Evolutionary conservation across 2,797 vertebrate species (phyloP), one percentile per base, ranked within the genome.

Genomic region (Cuculus canorus): DNA sequence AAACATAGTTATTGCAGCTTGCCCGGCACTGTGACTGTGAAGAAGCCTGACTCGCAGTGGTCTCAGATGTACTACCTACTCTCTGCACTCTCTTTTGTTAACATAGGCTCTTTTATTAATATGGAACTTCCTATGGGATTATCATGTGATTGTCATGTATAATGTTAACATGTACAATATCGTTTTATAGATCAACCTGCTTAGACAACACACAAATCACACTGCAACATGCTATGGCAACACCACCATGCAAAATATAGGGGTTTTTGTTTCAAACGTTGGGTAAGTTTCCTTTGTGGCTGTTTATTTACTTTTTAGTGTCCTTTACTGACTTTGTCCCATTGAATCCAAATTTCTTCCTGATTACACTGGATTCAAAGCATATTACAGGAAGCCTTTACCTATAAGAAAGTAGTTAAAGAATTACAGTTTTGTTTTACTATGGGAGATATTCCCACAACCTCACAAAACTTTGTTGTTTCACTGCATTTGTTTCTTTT

Each of bases 221-320:
- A 92, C 92, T 82, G 66, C 88, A 95, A 95, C 94, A 96, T 96
- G 95, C 90, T 95, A 70, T 75, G 91, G 95, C 85, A 93, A 97
- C 95, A 96, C 69, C 96, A 96, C 95, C 95, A 95, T 95, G 94
- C 94, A 96, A 97, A 96, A 97, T 93, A 92, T 65, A 90, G 82
- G 93, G 96, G 94, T 94, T 96, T 97, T 97, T 95, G 96, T 97
- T 97, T 96, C 88, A 96, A 84, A 96, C 50, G 88, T 45, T 76
- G 56, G 70, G 86, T 88, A 91, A 68, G 73, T 88, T 96, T 95
- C 43, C 61, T 92, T 90, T 93, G 73, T 85, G 72, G 66, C 86
- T 91, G 61, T 93, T 97, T 85, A 87, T 95, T 96, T 94, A 86
- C 90, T 96, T 95, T 93, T 95, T 82, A 87, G 57, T 81, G 86